Evolutionary conservation across 2,113 vertebrate genomes (phyloP), one percentile per base, ranked within the genome.

Genomic region (Notarius lentiginosus): DNA sequence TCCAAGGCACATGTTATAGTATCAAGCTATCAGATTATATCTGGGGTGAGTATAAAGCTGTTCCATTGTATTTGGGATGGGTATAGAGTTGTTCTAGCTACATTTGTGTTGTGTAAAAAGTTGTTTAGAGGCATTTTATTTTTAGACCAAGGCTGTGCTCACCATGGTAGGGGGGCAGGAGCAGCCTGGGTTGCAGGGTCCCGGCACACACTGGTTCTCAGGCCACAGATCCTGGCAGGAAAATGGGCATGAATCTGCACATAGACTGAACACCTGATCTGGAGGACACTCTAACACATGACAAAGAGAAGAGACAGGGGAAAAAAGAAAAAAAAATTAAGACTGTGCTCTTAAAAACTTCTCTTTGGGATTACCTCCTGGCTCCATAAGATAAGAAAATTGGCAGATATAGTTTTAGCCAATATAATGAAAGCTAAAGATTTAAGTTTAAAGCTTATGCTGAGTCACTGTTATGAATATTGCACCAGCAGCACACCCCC

Each of bases 181-280:
- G 82, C 94, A 96, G 30, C 94, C 95, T 5, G 94, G 90, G 20
- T 27, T 92, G 89, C 93, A 94, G 84, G 92, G 75, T 66, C 89
- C 94, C 10, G 94, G 81, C 87, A 98, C 75, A 92, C 90, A 92
- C 93, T 97, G 92, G 90, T 93, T 94, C 24, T 94, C 92, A 0
- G 94, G 93, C 92, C 92, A 94, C 84, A 97, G 92, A 90, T 97
- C 96, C 1, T 95, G 90, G 87, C 97, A 98, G 84, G 93, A 83
- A 9, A 83, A 93, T 0, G 96, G 97, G 90, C 97, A 98, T 20
- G 90, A 85, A 9, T 91, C 94, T 60, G 96, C 93, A 81, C 97
- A 98, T 20, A 66, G 0, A 8, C 88, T 94, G 90, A 94, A 93
- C 77, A 95, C 91, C 90, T 95, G 96, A 27, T 90, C 87, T 0